Base-by-base conservation (phyloP, 2,888 invertebrate genomes). In the Diabrotica balteata region DNA sequence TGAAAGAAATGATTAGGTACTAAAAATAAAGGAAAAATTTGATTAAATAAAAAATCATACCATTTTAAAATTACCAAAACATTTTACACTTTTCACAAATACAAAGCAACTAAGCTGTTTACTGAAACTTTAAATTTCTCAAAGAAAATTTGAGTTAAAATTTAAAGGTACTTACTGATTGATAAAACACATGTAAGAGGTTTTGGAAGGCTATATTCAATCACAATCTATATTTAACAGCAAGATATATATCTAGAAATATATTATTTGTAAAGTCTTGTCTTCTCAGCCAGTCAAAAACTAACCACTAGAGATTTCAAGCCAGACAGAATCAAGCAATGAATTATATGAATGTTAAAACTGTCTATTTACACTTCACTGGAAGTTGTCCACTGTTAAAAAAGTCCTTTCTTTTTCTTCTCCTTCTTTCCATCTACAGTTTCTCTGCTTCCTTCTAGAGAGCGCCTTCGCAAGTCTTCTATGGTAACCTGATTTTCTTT, bases 371-470 rank as follows among this genome's bases (percentile, higher is more conserved):
- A 72, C 70, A 69, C 68, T 67, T 71, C 72, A 71, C 72, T 67
- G 66, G 66, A 73, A 66, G 70, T 70, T 67, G 50, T 71, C 74
- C 71, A 71, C 72, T 77, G 74, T 89, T 92, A 94, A 87, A 95
- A 94, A 86, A 94, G 90, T 84, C 94, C 93, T 88, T 94, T 94
- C 89, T 94, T 94, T 88, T 93, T 93, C 87, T 94, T 94, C 85
- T 94, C 93, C 81, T 93, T 93, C 86, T 94, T 93, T 78, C 94
- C 94, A 82, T 94, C 94, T 77, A 93, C 90, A 74, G 92, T 93
- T 88, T 93, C 94, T 85, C 94, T 92, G 86, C 93, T 94, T 75
- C 94, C 93, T 85, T 96, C 96, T 80, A 96, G 87, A 78, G 93
- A 94, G 84, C 94, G 90, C 75, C 95, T 89, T 77, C 95, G 90